These are phyloP conservation scores for Mamestra configurata DNA, from an alignment of 1,140 invertebrate genomes.

Conservation along the genomic window DNA sequence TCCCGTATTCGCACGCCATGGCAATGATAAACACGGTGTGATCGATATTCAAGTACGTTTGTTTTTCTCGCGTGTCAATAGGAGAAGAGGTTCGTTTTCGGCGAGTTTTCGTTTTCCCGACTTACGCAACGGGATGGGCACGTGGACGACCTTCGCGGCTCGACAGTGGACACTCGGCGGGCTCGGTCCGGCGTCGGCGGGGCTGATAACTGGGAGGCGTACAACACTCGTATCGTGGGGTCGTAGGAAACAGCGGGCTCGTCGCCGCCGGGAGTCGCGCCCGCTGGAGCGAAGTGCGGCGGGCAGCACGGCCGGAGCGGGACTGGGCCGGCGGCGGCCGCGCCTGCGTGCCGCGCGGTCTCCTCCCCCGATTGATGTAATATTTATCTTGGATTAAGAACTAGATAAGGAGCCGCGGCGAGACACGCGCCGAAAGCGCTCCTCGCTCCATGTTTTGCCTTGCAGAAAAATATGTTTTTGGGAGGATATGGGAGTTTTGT, in stretches of 20 bases:
- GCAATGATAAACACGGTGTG: conserved; percentile 70
- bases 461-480: conserved; percentile 15
- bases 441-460: conserved; percentile 17
- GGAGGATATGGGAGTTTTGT: conserved; percentile 1
- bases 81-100: conserved; percentile 77
- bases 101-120: conserved; percentile 65
- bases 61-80: conserved; percentile 79
- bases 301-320: conserved; percentile 80
- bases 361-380: conserved; percentile 83
- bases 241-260: conserved; percentile 71
- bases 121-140: conserved; percentile 81
- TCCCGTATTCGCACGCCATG: conserved; percentile 56
- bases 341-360: conserved; percentile 73
- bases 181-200: conserved; percentile 51
- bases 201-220: conserved; percentile 34
- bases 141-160: conserved; percentile 64
- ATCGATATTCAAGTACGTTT: conserved; percentile 76
- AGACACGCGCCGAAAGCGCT: conserved; percentile 61
- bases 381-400: conserved; percentile 87
- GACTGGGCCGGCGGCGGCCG: conserved; percentile 75
- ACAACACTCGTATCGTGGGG: conserved; percentile 60
- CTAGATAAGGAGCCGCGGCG: conserved; percentile 79
- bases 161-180: conserved; percentile 46
- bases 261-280: conserved; percentile 79
- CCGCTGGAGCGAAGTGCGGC: conserved; percentile 77